Evolutionary conservation across 2,797 vertebrate genomes (phyloP), one percentile per base, ranked within the genome.

Genomic region (Phylloscopus collybita): DNA sequence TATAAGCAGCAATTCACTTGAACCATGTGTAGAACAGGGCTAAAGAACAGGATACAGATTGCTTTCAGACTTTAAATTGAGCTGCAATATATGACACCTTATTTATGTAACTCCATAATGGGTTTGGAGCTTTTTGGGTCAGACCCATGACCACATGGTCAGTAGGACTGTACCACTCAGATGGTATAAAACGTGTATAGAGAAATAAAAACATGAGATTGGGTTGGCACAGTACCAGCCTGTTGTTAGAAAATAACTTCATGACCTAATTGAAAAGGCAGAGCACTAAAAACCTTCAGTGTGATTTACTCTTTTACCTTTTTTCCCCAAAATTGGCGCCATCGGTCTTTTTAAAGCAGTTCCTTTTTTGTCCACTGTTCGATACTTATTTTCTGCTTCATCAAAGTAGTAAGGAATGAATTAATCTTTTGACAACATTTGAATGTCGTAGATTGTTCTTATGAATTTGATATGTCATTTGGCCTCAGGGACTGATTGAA

Each of bases 221-320:
- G 60, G 6, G 25, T 78, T 96, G 76, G 79, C 93, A 96, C 54
- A 34, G 89, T 80, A 72, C 85, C 90, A 83, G 47, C 20, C 42
- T 73, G 15, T 53, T 84, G 27, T 49, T 95, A 95, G 88, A 94
- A 96, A 95, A 96, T 4, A 16, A 73, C 81, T 56, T 13, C 25
- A 65, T 38, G 59, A 90, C 72, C 57, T 90, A 84, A 96, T 47
- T 47, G 56, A 94, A 92, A 95, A 80, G 34, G 20, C 80, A 93
- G 47, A 92, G 73, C 74, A 91, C 47, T 74, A 66, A 96, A 88
- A 89, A 83, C 18, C 27, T 71, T 54, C 53, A 65, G 18, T 38
- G 14, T 59, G 45, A 91, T 71, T 86, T 70, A 38, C 4, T 54
- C 7, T 26, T 45, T 18, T 21, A 15, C 19, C 12, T 10, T 50